Base-by-base conservation (phyloP, 23 tunicate genomes). In the Pegea sp. region DNA sequence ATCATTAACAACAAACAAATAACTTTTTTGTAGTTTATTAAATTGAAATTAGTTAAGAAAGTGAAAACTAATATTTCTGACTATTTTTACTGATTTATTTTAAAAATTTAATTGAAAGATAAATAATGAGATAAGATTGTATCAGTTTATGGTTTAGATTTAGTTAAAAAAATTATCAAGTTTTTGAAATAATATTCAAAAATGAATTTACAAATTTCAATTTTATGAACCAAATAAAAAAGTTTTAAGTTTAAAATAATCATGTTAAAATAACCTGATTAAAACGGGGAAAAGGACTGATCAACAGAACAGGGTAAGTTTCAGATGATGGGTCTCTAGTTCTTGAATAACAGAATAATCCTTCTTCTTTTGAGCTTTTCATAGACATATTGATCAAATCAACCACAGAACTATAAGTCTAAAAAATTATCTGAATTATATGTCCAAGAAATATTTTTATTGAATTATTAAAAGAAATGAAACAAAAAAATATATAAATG, bases 291-390 rank as follows among this genome's bases (percentile, higher is more conserved):
- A 80, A 66, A 5, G 93, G 93, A 51, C 62, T 30, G 59, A 62
- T 66, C 8, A 80, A 42, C 13, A 68, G 63, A 2, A 80, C 93
- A 20, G 93, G 78, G 30, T 58, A 68, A 29, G 73, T 60, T 22
- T 61, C 57, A 28, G 67, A 62, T 24, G 19, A 24, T 5, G 75
- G 69, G 8, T 58, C 49, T 20, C 70, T 44, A 34, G 69, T 32
- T 30, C 75, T 61, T 5, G 80, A 66, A 38, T 71, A 80, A 44
- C 93, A 80, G 54, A 80, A 80, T 5, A 66, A 68, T 31, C 78
- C 78, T 3, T 70, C 52, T 34, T 71, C 73, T 29, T 80, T 59
- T 4, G 93, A 70, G 60, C 71, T 79, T 20, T 64, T 57, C 11
- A 80, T 59, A 1, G 93, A 80, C 24, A 66, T 65, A 3, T 58